These are phyloP conservation scores for Athripsodes cinereus DNA, from an alignment of 2,888 invertebrate species.

Conservation along the genomic window DNA sequence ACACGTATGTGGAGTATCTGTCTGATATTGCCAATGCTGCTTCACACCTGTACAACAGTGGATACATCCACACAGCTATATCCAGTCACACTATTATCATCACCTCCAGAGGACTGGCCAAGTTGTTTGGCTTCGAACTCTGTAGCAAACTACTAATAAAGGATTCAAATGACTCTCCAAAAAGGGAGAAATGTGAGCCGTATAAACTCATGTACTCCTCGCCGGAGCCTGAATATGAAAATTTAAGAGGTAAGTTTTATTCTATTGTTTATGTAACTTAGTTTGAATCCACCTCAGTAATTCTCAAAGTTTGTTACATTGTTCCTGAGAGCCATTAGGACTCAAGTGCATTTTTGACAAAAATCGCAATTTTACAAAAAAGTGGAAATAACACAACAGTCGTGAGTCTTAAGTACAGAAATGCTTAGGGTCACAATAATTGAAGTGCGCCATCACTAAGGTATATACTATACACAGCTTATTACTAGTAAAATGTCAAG, in stretches of 20 bases:
- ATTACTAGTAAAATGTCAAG: no score
- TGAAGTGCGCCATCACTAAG: no score
- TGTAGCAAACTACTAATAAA: slow-evolving; percentile 31
- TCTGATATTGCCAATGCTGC: slow-evolving; percentile 45
- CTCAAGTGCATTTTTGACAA: no score
- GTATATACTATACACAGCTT: no score
- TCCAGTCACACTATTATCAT: slow-evolving; percentile 42
- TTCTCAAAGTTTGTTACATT: no score
- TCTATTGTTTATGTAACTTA: no score
- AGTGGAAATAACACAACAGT: no score
- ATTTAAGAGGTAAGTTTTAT: slow-evolving; percentile 38
- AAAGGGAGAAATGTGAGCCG: slow-evolving; percentile 9
- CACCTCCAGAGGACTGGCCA: slow-evolving; percentile 41
- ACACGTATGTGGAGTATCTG: slow-evolving; percentile 41
- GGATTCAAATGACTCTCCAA: neutral
- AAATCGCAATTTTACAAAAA: no score
- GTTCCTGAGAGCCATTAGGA: no score
- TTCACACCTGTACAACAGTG: slow-evolving; percentile 45
- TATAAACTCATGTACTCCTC: slow-evolving; percentile 27
- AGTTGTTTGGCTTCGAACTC: slow-evolving; percentile 42
- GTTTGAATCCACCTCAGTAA: no score
- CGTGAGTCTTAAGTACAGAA: no score
- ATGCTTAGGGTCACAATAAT: no score
- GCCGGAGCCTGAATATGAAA: slow-evolving; percentile 44
- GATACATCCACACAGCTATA: slow-evolving; percentile 44